A percentile compares a stretch with the other conserved stretches of the same genome.
Conservation (phyloP, 2,113 vertebrate species). For the Hipposideros armiger region DNA sequence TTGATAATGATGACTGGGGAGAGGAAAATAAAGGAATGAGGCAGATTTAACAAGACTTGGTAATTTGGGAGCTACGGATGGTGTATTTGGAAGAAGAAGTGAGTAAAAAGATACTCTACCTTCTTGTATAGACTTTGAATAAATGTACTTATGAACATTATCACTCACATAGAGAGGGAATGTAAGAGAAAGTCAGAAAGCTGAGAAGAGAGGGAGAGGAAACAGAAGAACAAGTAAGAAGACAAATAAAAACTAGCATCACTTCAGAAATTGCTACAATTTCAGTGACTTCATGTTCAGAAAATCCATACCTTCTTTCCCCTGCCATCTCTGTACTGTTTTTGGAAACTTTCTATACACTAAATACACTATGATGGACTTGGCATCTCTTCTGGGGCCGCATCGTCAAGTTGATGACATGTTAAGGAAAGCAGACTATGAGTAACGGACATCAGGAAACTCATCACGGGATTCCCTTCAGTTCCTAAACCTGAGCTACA, state of each 20-base stretch:
- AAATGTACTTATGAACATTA: neutral
- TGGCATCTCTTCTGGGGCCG: neutral
- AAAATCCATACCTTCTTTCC: neutral
- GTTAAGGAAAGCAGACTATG: neutral
- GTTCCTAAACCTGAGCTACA: neutral
- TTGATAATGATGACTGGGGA: neutral
- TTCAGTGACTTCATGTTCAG: neutral
- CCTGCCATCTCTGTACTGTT: neutral
- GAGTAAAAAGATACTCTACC: neutral
- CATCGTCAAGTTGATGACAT: neutral
- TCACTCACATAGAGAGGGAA: neutral
- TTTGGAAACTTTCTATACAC: neutral
- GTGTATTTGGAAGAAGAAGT: neutral
- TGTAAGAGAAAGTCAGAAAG: neutral
- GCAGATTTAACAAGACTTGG: neutral
- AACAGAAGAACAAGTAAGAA: neutral
- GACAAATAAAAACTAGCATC: neutral
- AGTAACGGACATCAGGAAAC: neutral
- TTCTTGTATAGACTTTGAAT: neutral
- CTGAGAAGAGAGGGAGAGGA: neutral
- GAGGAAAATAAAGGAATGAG: neutral
- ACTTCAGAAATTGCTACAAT: neutral
- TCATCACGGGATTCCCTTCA: neutral
- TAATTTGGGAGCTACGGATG: neutral
- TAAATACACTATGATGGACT: neutral